Evolutionary conservation across 2,888 invertebrate species (phyloP).

Genomic region (Lasioglossum marginatum): DNA sequence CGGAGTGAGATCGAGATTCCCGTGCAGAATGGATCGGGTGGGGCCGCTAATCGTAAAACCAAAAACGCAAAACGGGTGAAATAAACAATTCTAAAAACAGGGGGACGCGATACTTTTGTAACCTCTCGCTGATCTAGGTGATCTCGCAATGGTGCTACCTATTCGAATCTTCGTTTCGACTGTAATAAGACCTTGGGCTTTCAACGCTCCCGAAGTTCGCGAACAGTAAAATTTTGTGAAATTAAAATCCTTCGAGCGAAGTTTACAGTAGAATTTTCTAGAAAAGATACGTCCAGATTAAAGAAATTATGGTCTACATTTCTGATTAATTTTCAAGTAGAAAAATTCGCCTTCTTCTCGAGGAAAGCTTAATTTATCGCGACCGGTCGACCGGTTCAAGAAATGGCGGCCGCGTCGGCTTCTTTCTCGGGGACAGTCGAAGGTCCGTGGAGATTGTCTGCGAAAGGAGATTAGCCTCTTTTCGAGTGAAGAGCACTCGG

Average conservation of each 20-base stretch:
- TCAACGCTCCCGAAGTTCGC: slow-evolving; percentile 30
- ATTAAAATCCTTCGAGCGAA: no score
- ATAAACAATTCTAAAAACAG: not conserved
- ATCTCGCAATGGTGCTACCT: slow-evolving; percentile 26
- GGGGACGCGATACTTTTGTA: not conserved
- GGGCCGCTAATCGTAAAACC: not conserved
- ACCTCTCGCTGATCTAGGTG: not conserved
- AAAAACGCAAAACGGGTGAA: slow-evolving; percentile 2
- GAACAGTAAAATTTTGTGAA: not conserved
- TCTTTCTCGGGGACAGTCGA: not conserved
- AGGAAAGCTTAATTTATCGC: no score
- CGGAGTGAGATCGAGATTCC: not conserved
- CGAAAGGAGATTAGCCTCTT: slow-evolving; percentile 43
- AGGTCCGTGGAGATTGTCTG: not conserved
- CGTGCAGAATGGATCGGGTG: slow-evolving; percentile 9
- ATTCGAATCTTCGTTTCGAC: slow-evolving; percentile 3
- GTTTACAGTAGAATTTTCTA: no score
- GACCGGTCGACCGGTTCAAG: no score
- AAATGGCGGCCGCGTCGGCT: not conserved
- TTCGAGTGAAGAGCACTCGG: slow-evolving; percentile 43
- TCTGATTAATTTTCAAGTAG: no score
- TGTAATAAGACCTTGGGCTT: not conserved
- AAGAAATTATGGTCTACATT: no score
- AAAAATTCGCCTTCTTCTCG: no score
- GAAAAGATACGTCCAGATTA: no score